Base-by-base conservation (phyloP, 2,888 invertebrate species). In the Cylindroiulus punctatus region DNA sequence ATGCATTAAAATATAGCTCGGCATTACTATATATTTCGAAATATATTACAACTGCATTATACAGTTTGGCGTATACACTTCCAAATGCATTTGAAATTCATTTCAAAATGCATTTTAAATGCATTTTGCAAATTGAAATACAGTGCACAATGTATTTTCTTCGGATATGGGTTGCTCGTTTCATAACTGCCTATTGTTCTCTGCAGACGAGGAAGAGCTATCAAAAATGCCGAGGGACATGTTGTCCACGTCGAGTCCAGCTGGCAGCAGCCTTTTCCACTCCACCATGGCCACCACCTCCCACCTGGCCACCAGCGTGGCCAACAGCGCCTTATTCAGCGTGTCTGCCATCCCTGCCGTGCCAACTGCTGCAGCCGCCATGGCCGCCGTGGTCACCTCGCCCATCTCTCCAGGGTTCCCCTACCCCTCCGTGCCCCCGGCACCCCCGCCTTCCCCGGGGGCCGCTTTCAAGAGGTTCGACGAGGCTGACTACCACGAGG, bases 201-300 rank as follows among this genome's bases (percentile, higher is more conserved):
- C 36, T 84, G 0, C 40, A 86, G 86, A 86, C 30, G 86, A 86
- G 81, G 86, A 86, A 84, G 86, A 84, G 47, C 86, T 86, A 14
- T 42, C 65, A 14, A 82, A 83, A 12, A 32, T 81, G 26, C 87
- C 87, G 17, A 85, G n/a, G 52, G 87, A 85, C 22, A 81, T n/a
- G n/a, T 26, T 52, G 17, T 76, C 57, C 22, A 40, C 81, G 26
- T 36, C 86, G 19, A 65, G 30, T 10, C 42, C 84, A 5, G 84
- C 42, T 19, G 84, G 84, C 10, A 47, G 42, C 8, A 83, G 40
- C 83, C n/a, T 42, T 42, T 84, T 84, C 26, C 84, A 40, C 44
- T 19, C 22, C n/a, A 22, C 84, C 30, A 14, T 84, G 47, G 47
- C 87, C 40, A 85, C 87, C 4, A 85, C 85, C 4, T 47, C 85